A percentile compares a stretch with the other conserved stretches of the same genome.
Evolutionary conservation across 92 coral and sea anemone species (phyloP).

Genomic region (Diadumene lineata): DNA sequence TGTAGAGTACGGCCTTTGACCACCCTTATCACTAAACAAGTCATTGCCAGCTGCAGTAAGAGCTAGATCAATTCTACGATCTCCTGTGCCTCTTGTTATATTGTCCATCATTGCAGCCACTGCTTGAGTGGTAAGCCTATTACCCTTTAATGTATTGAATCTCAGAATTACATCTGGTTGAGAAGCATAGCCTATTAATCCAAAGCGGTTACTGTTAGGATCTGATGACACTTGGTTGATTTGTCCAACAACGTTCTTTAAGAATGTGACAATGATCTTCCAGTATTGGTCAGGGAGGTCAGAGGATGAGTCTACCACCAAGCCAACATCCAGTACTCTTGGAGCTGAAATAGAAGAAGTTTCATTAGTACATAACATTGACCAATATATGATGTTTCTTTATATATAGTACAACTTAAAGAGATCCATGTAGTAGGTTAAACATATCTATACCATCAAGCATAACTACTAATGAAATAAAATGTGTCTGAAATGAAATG

Average conservation of each 20-base stretch:
- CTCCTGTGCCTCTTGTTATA: constrained; percentile 24
- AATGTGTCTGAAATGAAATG: no score
- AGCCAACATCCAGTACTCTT: constrained; percentile 4
- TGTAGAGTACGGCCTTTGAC: constrained; percentile 49
- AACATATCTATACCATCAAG: no score
- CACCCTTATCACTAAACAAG: constrained; percentile 59
- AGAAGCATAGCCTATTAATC: constrained; percentile 31
- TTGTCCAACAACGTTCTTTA: constrained; percentile 16
- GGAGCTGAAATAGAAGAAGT: not conserved
- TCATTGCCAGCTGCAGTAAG: constrained; percentile 40
- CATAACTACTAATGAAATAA: no score
- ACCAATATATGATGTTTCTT: not conserved
- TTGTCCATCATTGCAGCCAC: not conserved
- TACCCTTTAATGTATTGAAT: constrained; percentile 19
- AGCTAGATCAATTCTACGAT: constrained; percentile 53
- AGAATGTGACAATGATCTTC: constrained; percentile 18
- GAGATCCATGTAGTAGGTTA: no score
- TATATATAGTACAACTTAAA: no score
- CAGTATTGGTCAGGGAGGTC: constrained; percentile 21
- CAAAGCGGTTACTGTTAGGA: constrained; percentile 37
- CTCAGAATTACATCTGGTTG: constrained; percentile 7
- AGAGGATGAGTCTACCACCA: constrained; percentile 32
- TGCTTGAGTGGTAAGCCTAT: constrained; percentile 4
- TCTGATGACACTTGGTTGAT: constrained; percentile 16
- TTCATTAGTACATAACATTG: not conserved